These are phyloP conservation scores for Andrena fulva DNA, from an alignment of 2,888 invertebrate species.

Conservation along the genomic window DNA sequence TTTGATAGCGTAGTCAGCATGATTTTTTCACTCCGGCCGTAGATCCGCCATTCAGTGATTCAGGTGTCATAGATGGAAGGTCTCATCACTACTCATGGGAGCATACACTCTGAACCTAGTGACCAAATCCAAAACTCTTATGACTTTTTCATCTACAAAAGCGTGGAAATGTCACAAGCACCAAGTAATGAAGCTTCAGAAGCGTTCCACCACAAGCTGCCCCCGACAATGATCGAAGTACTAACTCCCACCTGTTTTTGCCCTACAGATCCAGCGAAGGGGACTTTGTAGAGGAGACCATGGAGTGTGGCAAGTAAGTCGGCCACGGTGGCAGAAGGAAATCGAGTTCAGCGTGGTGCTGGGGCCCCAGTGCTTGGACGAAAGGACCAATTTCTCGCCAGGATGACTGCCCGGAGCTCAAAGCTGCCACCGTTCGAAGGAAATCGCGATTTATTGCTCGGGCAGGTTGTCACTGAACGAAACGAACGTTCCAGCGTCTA, in stretches of 20 bases:
- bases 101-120: neutral
- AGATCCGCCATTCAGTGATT: neutral
- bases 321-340: neutral
- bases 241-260: neutral
- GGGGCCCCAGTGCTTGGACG: neutral
- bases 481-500: neutral
- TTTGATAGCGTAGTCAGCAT: neutral
- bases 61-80: neutral
- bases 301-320: neutral
- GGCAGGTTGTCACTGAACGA: neutral
- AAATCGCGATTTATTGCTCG: conserved; percentile 30
- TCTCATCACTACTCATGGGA: neutral
- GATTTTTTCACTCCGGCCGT: neutral
- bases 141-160: neutral
- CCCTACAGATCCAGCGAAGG: neutral
- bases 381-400: conserved; percentile 30
- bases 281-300: neutral
- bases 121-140: neutral
- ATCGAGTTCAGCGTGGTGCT: conserved; percentile 1
- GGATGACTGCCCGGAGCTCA: conserved; percentile 16
- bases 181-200: neutral
- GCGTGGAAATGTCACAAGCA: neutral
- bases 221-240: no score
- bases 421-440: conserved; percentile 18
- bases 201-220: neutral